These are phyloP conservation scores for Tragelaphus buxtoni DNA, from an alignment of 2,113 vertebrate genomes.

Conservation along the genomic window DNA sequence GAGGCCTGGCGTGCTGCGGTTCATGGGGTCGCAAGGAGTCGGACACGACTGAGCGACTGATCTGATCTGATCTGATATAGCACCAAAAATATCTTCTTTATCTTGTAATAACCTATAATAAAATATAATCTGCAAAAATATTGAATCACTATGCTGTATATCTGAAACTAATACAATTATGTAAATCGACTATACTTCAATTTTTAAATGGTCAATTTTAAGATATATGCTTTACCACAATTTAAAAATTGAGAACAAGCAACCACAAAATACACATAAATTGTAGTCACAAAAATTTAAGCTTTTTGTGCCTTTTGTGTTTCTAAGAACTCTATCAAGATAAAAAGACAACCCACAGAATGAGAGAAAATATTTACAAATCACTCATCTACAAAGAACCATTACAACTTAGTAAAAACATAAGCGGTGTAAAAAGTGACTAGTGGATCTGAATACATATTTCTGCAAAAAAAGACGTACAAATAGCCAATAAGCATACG, in stretches of 20 bases:
- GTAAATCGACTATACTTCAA: background rate
- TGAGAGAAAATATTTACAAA: background rate
- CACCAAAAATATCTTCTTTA: background rate
- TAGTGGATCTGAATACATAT: background rate
- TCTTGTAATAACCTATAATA: background rate
- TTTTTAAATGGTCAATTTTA: background rate
- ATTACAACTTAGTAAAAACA: background rate
- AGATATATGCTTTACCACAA: background rate
- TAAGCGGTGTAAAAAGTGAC: background rate
- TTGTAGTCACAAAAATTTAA: background rate
- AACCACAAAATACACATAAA: background rate
- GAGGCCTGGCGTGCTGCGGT: too few relatives aligned
- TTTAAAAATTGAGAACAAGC: background rate
- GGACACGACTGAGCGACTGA: too few relatives aligned
- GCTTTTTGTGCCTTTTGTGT: background rate
- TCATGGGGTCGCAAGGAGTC: too few relatives aligned
- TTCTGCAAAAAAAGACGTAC: background rate
- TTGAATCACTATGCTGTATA: background rate
- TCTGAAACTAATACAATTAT: background rate
- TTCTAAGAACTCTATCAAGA: background rate
- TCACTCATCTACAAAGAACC: background rate
- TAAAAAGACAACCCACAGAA: background rate
- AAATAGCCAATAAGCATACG: background rate
- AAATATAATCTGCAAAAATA: background rate
- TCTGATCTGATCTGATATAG: background rate